These are phyloP conservation scores for Gryon sp. DNA, from an alignment of 1,140 invertebrate species.

Conservation along the genomic window DNA sequence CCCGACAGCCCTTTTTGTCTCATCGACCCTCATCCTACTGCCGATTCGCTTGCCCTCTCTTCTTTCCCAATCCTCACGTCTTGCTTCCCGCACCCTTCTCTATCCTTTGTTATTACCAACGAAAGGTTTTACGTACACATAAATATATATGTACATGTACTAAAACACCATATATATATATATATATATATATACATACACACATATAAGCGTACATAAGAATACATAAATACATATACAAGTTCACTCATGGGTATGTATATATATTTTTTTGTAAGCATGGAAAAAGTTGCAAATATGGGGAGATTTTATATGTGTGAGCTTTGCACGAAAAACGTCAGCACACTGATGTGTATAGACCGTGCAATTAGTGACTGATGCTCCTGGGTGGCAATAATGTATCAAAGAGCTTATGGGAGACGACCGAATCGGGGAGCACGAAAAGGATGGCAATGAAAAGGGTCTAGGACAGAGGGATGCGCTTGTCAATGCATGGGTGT, in stretches of 20 bases:
- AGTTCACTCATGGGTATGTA: not conserved
- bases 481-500: slow-evolving; percentile 1
- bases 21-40: slow-evolving; percentile 57
- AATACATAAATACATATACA: too few species aligned
- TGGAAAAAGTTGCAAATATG: too few species aligned
- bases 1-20: slow-evolving; percentile 62
- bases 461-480: too few species aligned
- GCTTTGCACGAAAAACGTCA: slow-evolving; percentile 49
- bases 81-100: slow-evolving; percentile 42
- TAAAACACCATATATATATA: too few species aligned
- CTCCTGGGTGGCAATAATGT: slow-evolving; percentile 45
- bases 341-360: slow-evolving; percentile 30
- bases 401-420: slow-evolving; percentile 47
- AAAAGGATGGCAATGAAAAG: too few species aligned
- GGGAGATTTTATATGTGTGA: not conserved
- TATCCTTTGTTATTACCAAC: slow-evolving; percentile 44
- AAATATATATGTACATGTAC: not conserved
- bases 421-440: not conserved
- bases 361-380: slow-evolving; percentile 54
- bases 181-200: too few species aligned
- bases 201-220: not conserved
- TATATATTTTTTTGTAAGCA: too few species aligned
- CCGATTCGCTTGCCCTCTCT: slow-evolving; percentile 52
- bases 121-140: slow-evolving; percentile 32
- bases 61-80: slow-evolving; percentile 24